A percentile compares a stretch with the other conserved stretches of the same genome.
These are phyloP conservation scores for Vollenhovia emeryi DNA, from an alignment of 1,140 invertebrate genomes.

Conservation along the genomic window DNA sequence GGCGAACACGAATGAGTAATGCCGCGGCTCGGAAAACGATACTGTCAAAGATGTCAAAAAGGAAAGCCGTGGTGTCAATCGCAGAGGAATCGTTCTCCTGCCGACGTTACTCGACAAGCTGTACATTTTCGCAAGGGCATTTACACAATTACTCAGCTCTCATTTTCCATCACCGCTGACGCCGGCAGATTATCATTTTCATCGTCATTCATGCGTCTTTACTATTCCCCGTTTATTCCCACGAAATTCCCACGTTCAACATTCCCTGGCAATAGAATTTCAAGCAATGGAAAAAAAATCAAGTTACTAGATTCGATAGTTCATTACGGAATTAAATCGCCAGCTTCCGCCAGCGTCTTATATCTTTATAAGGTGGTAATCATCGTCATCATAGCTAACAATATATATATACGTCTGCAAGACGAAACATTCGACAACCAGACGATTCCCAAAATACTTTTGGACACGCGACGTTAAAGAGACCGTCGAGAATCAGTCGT, in stretches of 20 bases:
- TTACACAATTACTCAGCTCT: slow-evolving; percentile 51
- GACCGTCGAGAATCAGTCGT: not conserved
- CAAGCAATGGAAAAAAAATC: not conserved
- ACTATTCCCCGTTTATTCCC: not conserved
- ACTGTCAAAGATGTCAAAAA: not conserved
- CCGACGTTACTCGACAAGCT: slow-evolving; percentile 59
- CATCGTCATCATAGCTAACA: slow-evolving; percentile 67
- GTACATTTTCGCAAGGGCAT: slow-evolving; percentile 64
- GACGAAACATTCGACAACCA: slow-evolving; percentile 77
- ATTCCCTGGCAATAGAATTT: not conserved
- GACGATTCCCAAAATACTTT: not conserved
- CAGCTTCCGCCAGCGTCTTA: slow-evolving; percentile 74
- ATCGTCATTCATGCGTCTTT: not conserved
- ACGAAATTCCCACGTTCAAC: not conserved
- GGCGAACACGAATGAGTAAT: not conserved
- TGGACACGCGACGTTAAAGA: not conserved
- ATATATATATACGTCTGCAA: slow-evolving; percentile 79
- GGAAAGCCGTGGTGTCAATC: not conserved
- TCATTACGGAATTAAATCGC: slow-evolving; percentile 70
- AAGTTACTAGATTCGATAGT: not conserved
- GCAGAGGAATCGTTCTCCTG: slow-evolving; percentile 31
- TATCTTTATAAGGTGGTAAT: slow-evolving; percentile 62
- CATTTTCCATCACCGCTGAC: slow-evolving; percentile 50
- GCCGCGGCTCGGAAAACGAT: not conserved
- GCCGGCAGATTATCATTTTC: slow-evolving; percentile 51